Evolutionary conservation across 2,113 vertebrate species (phyloP).

Genomic region (Neoarius graeffei): DNA sequence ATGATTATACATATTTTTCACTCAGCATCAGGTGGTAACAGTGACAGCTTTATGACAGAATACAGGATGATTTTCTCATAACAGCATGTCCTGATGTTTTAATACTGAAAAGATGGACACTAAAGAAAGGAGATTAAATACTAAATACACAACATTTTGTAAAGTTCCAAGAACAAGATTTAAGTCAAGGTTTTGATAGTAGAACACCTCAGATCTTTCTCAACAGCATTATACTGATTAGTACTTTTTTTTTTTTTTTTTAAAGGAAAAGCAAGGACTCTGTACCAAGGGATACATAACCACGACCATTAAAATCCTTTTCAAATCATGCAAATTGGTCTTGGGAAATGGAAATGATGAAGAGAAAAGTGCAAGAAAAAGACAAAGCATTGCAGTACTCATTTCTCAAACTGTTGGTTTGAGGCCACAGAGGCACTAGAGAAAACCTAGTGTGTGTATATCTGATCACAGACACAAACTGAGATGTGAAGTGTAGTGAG

Average conservation of each 20-base stretch:
- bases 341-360: background rate
- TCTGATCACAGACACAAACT: constrained; percentile 2
- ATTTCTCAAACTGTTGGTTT: constrained; percentile 33
- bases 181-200: background rate
- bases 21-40: background rate
- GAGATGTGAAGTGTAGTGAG: background rate
- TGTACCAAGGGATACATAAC: background rate
- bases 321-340: constrained; percentile 28
- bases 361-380: constrained; percentile 20
- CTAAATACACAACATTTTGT: background rate
- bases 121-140: background rate
- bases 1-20: background rate
- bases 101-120: background rate
- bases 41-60: background rate
- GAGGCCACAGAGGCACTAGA: constrained; percentile 37
- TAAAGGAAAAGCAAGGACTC: background rate
- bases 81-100: background rate
- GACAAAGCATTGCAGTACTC: constrained; percentile 36
- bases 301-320: background rate
- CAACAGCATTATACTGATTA: background rate
- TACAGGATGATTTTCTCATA: background rate
- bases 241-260: background rate
- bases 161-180: background rate
- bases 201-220: background rate
- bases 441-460: constrained; percentile 19